These are phyloP conservation scores for Albula goreensis DNA, from an alignment of 2,113 vertebrate species.

Conservation along the genomic window DNA sequence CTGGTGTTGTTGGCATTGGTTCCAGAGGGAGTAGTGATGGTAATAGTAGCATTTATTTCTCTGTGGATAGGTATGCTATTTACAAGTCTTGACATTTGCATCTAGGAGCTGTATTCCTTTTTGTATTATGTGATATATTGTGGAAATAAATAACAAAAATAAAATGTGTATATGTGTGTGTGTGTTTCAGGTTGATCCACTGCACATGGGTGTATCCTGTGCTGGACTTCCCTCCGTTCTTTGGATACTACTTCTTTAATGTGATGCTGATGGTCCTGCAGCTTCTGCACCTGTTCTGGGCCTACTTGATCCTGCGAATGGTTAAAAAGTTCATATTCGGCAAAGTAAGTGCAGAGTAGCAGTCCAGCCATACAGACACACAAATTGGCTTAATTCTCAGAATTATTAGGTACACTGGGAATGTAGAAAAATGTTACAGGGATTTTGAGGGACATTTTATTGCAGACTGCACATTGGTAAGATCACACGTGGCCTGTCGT, in stretches of 20 bases:
- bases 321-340: constrained; percentile 79
- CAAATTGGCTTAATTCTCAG: background rate
- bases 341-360: constrained; percentile 71
- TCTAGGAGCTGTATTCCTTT: no score
- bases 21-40: no score
- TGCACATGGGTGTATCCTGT: constrained; percentile 82
- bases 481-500: background rate
- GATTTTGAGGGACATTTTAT: background rate
- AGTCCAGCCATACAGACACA: background rate
- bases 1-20: no score
- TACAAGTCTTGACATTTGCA: no score
- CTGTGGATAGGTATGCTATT: no score
- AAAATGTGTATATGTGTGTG: background rate
- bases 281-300: constrained; percentile 89
- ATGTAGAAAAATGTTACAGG: background rate
- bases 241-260: constrained; percentile 91
- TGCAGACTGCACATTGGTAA: background rate
- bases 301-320: constrained; percentile 84
- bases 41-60: no score
- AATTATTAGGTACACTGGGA: background rate
- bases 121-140: no score
- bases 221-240: constrained; percentile 75
- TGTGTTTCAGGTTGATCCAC: constrained; percentile 83
- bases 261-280: constrained; percentile 80
- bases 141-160: background rate